Percentiles rank a stretch among this genome's conserved stretches.
Evolutionary conservation across 2,113 vertebrate genomes (phyloP).

Genomic region (Syngnathus scovelli): DNA sequence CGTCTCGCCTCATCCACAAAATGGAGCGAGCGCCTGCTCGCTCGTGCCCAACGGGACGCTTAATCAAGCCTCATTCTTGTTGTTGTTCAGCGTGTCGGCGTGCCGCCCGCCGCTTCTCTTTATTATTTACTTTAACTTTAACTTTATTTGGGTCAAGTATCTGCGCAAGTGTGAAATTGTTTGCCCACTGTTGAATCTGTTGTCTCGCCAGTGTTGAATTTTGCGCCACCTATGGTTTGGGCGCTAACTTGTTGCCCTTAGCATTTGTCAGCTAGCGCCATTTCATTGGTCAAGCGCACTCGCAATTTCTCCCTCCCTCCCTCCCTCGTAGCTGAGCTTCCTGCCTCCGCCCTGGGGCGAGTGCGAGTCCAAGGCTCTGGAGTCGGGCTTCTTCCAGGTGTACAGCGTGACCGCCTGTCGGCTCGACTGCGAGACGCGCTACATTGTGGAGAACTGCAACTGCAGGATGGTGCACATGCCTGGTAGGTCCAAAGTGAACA

Average conservation of each 20-base stretch:
- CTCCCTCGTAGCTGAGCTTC: constrained; percentile 80
- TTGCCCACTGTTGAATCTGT: not conserved
- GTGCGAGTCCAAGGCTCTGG: constrained; percentile 85
- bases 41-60: not conserved
- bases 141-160: not conserved
- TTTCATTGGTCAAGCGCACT: not conserved
- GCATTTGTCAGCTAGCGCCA: too few species aligned
- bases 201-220: not conserved
- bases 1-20: constrained; percentile 21
- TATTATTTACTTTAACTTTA: too few species aligned
- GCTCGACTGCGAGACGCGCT: constrained; percentile 97
- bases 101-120: not conserved
- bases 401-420: constrained; percentile 96
- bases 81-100: not conserved
- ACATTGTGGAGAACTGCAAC: constrained; percentile 98
- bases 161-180: not conserved
- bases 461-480: constrained; percentile 99
- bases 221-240: too few species aligned
- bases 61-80: not conserved
- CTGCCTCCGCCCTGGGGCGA: constrained; percentile 96
- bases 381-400: constrained; percentile 89
- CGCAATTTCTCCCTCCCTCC: not conserved
- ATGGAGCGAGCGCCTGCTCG: not conserved
- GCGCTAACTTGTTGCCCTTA: too few species aligned
- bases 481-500: constrained; percentile 61